These are phyloP conservation scores for Caenorhabditis zanzibari DNA, from an alignment of 2,888 invertebrate genomes.

Conservation along the genomic window DNA sequence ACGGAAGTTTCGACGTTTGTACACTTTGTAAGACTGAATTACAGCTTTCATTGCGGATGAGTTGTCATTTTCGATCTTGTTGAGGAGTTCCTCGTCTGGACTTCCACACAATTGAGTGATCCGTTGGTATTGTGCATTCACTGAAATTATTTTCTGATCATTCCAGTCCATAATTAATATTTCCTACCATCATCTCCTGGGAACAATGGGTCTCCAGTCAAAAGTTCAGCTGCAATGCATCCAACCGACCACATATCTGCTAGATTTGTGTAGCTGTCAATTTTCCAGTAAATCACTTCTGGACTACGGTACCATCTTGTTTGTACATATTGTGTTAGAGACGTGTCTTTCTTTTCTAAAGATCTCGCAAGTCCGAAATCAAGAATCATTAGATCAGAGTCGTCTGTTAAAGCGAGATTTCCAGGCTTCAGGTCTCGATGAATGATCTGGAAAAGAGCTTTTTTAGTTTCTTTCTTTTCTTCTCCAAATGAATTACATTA, in stretches of 20 bases:
- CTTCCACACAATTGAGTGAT: conserved; percentile 80
- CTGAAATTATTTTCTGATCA: conserved; percentile 52
- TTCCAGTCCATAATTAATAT: background rate
- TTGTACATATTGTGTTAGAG: conserved; percentile 78
- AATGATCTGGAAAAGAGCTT: conserved; percentile 73
- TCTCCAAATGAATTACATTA: conserved; percentile 69
- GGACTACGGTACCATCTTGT: conserved; percentile 82
- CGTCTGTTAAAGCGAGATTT: conserved; percentile 77
- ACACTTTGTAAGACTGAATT: conserved; percentile 68
- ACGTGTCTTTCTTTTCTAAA: conserved; percentile 69
- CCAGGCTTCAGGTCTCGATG: conserved; percentile 82
- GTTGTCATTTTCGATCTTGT: conserved; percentile 78
- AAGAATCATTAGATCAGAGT: conserved; percentile 79
- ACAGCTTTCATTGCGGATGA: conserved; percentile 72
- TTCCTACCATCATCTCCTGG: conserved; percentile 78
- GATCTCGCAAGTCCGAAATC: conserved; percentile 82
- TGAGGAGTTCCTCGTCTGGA: conserved; percentile 76
- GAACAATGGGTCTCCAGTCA: conserved; percentile 78
- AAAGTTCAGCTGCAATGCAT: conserved; percentile 81
- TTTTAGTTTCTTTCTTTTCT: background rate
- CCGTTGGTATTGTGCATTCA: conserved; percentile 77
- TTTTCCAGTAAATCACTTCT: conserved; percentile 83
- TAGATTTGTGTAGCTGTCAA: conserved; percentile 73
- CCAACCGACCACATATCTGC: conserved; percentile 83
- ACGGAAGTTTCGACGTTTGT: conserved; percentile 65